Evolutionary conservation across 2,888 invertebrate species (phyloP), one percentile per base, ranked within the genome.

Genomic region (Orthosia incerta): DNA sequence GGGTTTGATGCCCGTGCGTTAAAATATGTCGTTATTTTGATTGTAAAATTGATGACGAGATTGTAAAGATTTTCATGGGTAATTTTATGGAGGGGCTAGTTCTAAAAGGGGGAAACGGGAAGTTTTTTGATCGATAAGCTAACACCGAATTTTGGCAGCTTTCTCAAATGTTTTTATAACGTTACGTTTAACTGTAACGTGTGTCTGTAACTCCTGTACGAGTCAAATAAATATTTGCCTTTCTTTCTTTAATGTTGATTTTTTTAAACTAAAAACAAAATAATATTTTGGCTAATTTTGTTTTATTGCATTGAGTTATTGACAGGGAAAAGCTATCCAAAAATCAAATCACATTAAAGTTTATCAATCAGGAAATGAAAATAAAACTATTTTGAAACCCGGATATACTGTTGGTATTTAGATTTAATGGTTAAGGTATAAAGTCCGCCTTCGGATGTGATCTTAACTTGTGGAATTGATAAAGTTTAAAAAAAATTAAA

Each of bases 1-100:
- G 72, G 63, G 79, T 87, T 87, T 86, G 87, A 86, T 87, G 78
- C 83, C 65, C 61, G 84, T 68, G 79, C 71, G 80, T 86, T 86
- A 86, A 86, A 86, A 86, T 86, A 86, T 86, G 80, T 87, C 87
- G 86, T 86, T 86, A 86, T 84, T 86, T 86, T 85, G 85, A 86
- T 86, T 86, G 86, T 86, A 86, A 86, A 86, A 86, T 86, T 86
- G 86, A 86, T 86, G 86, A 79, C 83, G 79, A 65, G 82, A 87
- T 82, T 84, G 82, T 86, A 86, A 86, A 86, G 80, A 86, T 79
- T 86, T 85, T 86, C 84, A 87, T 84, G 87, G 79, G 76, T 55
- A 79, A 74, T 81, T 85, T 86, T 86, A 87, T 87, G 74, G 73
- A 39, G 48, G 61, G 79, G 74, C 87, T 86, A 86, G 87, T 85